Evolutionary conservation across 2,113 vertebrate species (phyloP).

Genomic region (Odontesthes bonariensis): DNA sequence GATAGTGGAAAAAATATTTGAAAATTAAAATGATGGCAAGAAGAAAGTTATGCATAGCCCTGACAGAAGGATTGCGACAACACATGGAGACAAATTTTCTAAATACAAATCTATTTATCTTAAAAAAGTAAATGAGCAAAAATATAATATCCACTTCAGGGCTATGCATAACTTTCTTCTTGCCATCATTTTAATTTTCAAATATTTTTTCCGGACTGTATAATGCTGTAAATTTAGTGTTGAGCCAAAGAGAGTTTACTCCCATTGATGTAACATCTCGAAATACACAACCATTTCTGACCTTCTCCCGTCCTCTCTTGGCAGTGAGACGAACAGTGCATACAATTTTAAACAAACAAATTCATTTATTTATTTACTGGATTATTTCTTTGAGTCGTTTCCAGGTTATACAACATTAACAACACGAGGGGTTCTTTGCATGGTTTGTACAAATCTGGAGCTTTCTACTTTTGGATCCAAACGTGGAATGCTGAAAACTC

Average conservation of each 20-base stretch:
- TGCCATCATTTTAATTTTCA: no score
- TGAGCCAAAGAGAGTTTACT: slow-evolving; percentile 23
- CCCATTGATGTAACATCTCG: not conserved
- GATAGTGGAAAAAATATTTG: no score
- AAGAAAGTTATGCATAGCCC: no score
- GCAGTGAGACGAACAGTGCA: slow-evolving; percentile 7
- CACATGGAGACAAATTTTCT: no score
- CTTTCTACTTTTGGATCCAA: slow-evolving; percentile 1
- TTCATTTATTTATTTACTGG: slow-evolving; percentile 24
- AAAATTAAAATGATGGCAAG: no score
- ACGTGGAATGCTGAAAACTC: not conserved
- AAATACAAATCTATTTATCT: no score
- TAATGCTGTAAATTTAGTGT: not conserved
- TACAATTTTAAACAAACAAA: slow-evolving; percentile 35
- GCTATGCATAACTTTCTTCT: not conserved
- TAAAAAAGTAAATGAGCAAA: no score
- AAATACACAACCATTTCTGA: slow-evolving; percentile 2
- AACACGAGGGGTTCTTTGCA: not conserved
- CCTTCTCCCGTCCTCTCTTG: slow-evolving; percentile 13
- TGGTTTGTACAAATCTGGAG: slow-evolving; percentile 11
- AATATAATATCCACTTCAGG: no score
- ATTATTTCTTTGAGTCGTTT: slow-evolving; percentile 22
- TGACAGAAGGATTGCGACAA: no score
- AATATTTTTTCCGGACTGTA: not conserved
- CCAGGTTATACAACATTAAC: slow-evolving; percentile 22